Evolutionary conservation across 2,797 vertebrate species (phyloP), one percentile per base, ranked within the genome.

Genomic region (Labeo calbasu): DNA sequence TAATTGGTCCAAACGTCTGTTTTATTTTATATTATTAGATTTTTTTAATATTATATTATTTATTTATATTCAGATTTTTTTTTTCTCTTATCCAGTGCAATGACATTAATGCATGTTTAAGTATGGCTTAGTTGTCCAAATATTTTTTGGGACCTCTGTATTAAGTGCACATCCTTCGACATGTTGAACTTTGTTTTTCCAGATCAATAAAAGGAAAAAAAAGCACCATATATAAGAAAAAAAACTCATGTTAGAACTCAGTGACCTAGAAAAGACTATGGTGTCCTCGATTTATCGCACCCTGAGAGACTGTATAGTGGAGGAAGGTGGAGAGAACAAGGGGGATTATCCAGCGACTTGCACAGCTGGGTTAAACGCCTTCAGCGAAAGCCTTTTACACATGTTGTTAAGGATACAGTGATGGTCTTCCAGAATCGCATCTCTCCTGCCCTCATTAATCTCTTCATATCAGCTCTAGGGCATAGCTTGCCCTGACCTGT

Each of bases 361-460:
- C 77, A 72, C 84, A 73, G 82, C 77, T 83, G 80, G 84, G 51
- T 81, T 78, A 75, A 78, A 79, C 69, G 71, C 89, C 70, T 86
- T 77, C 77, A 80, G 80, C 17, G 46, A 61, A 84, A 80, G 75
- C 75, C 69, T 72, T 83, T 81, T 83, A 77, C 72, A 85, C 51
- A 76, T 78, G 88, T 90, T 88, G 85, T 79, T 86, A 87, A 79
- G 88, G 88, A 86, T 84, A 89, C 86, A 32, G 43, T 77, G 46
- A 17, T 25, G 75, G 81, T 79, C 81, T 83, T 51, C 76, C 87
- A 75, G 40, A 77, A 66, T 79, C 68, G 63, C 63, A 28, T 80
- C 61, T 77, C 70, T 77, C 28, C 75, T 40, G 50, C 32, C 57
- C 63, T 57, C 53, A 57, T 84, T 85, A 86, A 85, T 82, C 84